Conservation (phyloP, 2,797 vertebrate species). For the Phylloscopus collybita region DNA sequence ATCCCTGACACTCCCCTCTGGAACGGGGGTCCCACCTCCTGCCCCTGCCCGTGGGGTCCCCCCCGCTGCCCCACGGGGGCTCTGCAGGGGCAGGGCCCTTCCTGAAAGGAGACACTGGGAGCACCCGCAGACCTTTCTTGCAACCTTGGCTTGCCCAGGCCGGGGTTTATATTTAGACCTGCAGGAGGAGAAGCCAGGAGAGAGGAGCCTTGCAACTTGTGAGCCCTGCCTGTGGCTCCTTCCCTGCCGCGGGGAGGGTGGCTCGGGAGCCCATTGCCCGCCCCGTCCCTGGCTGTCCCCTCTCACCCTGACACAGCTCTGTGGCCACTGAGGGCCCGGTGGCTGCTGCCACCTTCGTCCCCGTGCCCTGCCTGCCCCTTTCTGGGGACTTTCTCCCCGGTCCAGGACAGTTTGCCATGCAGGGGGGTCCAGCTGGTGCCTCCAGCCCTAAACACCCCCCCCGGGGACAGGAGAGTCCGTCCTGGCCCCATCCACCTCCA, state of each 20-base stretch:
- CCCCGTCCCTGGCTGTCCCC: not conserved
- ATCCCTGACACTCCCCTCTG: fast-evolving
- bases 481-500: not conserved
- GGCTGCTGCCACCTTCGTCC: not conserved
- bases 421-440: not conserved
- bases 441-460: not conserved
- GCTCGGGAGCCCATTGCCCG: not conserved
- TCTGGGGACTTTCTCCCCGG: not conserved
- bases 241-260: not conserved
- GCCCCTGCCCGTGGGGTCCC: not conserved
- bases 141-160: slow-evolving; percentile 54
- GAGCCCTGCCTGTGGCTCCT: slow-evolving; percentile 19
- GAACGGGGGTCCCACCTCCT: not conserved
- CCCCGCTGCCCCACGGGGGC: fast-evolving
- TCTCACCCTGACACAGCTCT: not conserved
- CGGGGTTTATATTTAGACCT: slow-evolving; percentile 70
- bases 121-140: slow-evolving; percentile 44
- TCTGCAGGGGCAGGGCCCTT: not conserved
- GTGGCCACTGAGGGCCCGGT: fast-evolving
- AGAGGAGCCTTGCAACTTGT: slow-evolving; percentile 21
- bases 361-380: fast-evolving
- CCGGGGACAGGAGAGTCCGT: fast-evolving
- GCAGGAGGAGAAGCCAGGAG: slow-evolving; percentile 49
- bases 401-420: fast-evolving
- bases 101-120: slow-evolving; percentile 5